Conservation (phyloP, 1,140 invertebrate species). For the Drosophila dunni region DNA sequence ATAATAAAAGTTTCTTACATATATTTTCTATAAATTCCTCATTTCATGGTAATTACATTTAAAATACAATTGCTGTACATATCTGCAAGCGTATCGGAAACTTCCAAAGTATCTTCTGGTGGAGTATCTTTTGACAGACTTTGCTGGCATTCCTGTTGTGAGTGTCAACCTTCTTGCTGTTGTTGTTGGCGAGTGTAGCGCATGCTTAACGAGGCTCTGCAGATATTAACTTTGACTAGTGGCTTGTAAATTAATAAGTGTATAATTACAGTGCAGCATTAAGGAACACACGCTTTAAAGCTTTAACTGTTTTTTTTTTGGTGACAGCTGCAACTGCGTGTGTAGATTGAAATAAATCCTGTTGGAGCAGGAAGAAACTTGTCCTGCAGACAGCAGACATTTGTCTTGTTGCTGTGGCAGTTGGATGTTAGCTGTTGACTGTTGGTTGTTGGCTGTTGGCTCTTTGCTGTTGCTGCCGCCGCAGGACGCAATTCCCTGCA, state of each 20-base stretch:
- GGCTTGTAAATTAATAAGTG: slow-evolving; percentile 64
- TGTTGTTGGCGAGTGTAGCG: slow-evolving; percentile 16
- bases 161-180: background rate
- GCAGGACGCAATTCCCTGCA: slow-evolving; percentile 60
- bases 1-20: too few relatives aligned
- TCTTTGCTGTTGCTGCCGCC: slow-evolving; percentile 21
- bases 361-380: slow-evolving; percentile 25
- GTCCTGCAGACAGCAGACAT: slow-evolving; percentile 34
- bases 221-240: slow-evolving; percentile 43
- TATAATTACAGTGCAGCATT: slow-evolving; percentile 61
- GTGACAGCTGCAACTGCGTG: slow-evolving; percentile 2
- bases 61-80: background rate
- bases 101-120: slow-evolving; percentile 12
- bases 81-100: background rate
- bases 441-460: slow-evolving; percentile 17
- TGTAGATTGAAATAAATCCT: slow-evolving; percentile 51
- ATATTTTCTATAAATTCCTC: too few relatives aligned
- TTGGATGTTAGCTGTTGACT: slow-evolving; percentile 4
- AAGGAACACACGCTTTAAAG: slow-evolving; percentile 29
- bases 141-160: background rate
- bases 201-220: slow-evolving; percentile 60
- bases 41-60: too few relatives aligned
- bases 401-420: slow-evolving; percentile 39
- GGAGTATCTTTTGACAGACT: background rate
- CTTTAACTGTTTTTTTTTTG: background rate